Conservation (phyloP, 2,113 vertebrate genomes). For the Gadus macrocephalus region DNA sequence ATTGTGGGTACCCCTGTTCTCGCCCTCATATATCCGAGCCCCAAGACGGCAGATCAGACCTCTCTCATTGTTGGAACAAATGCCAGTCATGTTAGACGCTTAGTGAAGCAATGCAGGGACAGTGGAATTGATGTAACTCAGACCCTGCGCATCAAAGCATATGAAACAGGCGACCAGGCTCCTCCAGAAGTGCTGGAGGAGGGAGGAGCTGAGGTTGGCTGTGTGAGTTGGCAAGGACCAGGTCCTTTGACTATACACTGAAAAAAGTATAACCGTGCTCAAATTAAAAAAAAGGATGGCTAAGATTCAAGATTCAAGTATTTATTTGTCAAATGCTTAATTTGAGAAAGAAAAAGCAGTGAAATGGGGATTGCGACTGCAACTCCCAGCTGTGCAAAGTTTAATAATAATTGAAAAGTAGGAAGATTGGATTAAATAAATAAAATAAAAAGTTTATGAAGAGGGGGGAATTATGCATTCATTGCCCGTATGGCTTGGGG, state of each 20-base stretch:
- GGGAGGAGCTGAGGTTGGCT: conserved; percentile 4
- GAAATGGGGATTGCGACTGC: no score
- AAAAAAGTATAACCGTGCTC: no score
- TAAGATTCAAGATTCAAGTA: no score
- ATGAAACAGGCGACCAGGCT: not conserved
- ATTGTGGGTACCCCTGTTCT: conserved; percentile 7
- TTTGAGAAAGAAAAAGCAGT: no score
- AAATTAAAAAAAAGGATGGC: no score
- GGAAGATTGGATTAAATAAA: no score
- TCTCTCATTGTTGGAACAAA: conserved; percentile 19
- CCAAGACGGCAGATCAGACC: conserved; percentile 8
- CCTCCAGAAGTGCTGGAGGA: not conserved
- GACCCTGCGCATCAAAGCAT: conserved; percentile 5
- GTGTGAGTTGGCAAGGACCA: conserved; percentile 21
- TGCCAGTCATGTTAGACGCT: conserved; percentile 18
- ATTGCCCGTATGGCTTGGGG: no score
- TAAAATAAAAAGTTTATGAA: no score
- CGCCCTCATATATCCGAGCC: conserved; percentile 8
- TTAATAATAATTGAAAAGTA: no score
- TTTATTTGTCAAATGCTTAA: no score
- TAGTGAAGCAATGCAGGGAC: conserved; percentile 22
- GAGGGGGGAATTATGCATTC: no score
- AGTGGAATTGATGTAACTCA: conserved; percentile 13
- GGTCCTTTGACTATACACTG: conserved; percentile 9
- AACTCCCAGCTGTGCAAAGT: no score